These are phyloP conservation scores for Patagioenas fasciata DNA, from an alignment of 2,113 vertebrate species.

Conservation along the genomic window DNA sequence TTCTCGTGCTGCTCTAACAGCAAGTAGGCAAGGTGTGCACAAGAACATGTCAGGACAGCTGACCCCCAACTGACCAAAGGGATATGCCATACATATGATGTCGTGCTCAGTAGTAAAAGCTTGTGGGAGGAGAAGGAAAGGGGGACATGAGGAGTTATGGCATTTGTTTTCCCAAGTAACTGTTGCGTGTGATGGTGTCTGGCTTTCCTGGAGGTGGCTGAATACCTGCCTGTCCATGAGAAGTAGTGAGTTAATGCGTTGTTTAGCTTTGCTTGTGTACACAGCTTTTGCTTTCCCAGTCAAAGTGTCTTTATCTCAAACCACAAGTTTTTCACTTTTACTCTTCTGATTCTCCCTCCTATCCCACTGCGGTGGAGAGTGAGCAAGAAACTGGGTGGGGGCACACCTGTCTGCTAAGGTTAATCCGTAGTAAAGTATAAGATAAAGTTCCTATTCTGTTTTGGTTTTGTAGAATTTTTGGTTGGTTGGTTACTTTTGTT, in stretches of 20 bases:
- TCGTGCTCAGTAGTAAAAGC: not conserved
- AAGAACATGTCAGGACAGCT: not conserved
- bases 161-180: not conserved
- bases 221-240: not conserved
- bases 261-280: not conserved
- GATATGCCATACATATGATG: not conserved
- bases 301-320: not conserved
- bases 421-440: not conserved
- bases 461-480: not conserved
- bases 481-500: not conserved
- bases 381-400: not conserved
- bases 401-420: not conserved
- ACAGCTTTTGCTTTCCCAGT: not conserved
- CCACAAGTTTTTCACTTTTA: not conserved
- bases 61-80: not conserved
- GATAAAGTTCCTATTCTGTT: not conserved
- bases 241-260: not conserved
- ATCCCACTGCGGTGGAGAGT: no score
- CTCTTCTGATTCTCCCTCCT: not conserved
- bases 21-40: not conserved
- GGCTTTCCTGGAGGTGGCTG: not conserved
- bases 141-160: rapidly evolving
- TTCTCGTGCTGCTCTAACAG: not conserved
- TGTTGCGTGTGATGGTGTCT: rapidly evolving
- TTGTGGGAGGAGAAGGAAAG: not conserved